Evolutionary conservation across 2,797 vertebrate genomes (phyloP).

Genomic region (Sarcophilus harrisii): DNA sequence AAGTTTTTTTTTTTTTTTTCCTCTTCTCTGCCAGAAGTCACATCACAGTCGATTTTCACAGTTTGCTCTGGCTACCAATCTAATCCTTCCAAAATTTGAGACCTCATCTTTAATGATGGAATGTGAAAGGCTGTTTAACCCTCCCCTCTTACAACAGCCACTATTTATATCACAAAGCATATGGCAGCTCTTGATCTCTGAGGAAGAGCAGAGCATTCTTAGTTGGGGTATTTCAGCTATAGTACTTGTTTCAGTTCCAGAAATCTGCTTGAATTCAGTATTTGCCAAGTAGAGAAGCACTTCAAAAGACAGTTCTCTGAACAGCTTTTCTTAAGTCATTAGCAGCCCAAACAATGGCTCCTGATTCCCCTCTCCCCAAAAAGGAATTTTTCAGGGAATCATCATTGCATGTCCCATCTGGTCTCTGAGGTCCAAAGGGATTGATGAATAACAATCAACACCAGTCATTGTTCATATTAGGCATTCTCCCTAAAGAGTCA

Average conservation of each 20-base stretch:
- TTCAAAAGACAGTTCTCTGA: neutral
- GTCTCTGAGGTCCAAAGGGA: neutral
- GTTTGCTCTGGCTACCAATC: neutral
- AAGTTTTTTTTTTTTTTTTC: neutral
- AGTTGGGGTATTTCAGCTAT: neutral
- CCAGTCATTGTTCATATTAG: neutral
- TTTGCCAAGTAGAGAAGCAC: conserved; percentile 2
- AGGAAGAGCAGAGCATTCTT: neutral
- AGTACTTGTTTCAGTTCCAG: neutral
- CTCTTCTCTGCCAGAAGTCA: neutral
- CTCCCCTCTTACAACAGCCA: neutral
- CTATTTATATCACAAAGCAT: conserved; percentile 6
- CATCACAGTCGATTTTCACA: neutral
- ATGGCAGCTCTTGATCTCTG: neutral
- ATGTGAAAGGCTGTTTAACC: neutral
- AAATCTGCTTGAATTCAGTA: neutral
- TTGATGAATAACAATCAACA: neutral
- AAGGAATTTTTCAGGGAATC: neutral
- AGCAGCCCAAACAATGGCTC: neutral
- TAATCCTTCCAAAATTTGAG: neutral
- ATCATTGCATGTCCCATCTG: neutral
- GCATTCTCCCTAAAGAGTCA: neutral
- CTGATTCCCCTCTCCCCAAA: neutral
- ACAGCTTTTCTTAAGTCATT: conserved; percentile 4
- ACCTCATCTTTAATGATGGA: neutral